Percentiles rank a stretch among this genome's conserved stretches.
These are phyloP conservation scores for Sternarchorhynchus goeldii DNA, from an alignment of 2,797 vertebrate genomes.

Conservation along the genomic window DNA sequence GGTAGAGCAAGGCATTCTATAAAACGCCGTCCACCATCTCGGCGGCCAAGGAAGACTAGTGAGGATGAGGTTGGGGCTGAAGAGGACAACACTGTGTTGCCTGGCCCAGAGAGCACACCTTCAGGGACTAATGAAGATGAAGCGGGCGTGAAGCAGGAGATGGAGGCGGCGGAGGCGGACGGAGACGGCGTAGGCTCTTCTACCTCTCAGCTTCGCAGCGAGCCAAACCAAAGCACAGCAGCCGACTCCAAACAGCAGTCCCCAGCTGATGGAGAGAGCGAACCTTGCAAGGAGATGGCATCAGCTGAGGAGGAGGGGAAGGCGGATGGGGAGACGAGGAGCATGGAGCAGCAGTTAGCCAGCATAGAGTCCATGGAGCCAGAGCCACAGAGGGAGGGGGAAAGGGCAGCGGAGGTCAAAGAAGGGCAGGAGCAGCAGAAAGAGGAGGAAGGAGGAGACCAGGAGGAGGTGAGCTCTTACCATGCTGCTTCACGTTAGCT, in stretches of 20 bases:
- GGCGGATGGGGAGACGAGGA: constrained; percentile 11
- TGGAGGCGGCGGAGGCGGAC: constrained; percentile 14
- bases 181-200: neutral
- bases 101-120: neutral
- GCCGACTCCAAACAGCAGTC: constrained; percentile 22
- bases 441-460: constrained; percentile 20
- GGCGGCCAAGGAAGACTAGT: constrained; percentile 68
- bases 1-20: constrained; percentile 72
- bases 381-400: constrained; percentile 24
- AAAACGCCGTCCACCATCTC: constrained; percentile 72
- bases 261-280: neutral
- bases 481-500: neutral
- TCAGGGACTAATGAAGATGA: constrained; percentile 40
- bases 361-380: neutral
- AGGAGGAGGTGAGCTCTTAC: constrained; percentile 17
- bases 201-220: constrained; percentile 9
- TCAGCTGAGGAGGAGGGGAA: constrained; percentile 36
- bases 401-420: constrained; percentile 18
- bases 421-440: constrained; percentile 38
- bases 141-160: constrained; percentile 38
- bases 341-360: constrained; percentile 25
- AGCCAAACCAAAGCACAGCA: constrained; percentile 14
- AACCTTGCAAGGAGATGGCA: neutral
- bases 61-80: constrained; percentile 60
- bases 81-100: constrained; percentile 9